Percentiles rank a stretch among this genome's conserved stretches.
Evolutionary conservation across 1,140 invertebrate genomes (phyloP).

Genomic region (Acromyrmex echinatior): DNA sequence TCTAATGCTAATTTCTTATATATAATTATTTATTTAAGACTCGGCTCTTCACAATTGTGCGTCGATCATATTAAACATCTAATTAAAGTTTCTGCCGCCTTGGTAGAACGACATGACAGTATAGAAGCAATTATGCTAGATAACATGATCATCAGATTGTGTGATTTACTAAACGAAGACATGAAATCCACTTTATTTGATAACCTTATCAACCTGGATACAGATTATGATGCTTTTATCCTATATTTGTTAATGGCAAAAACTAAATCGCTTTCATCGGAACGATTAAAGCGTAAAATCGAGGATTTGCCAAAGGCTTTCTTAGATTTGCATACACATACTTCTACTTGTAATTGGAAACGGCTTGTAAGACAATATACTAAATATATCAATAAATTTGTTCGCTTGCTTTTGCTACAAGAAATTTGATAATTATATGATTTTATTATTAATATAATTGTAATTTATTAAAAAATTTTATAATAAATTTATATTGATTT

Average conservation of each 20-base stretch:
- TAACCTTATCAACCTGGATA: constrained; percentile 71
- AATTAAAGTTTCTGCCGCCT: constrained; percentile 73
- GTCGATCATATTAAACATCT: constrained; percentile 78
- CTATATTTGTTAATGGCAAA: constrained; percentile 60
- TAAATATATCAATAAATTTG: not conserved
- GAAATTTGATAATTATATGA: constrained; percentile 7
- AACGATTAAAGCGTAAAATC: constrained; percentile 15
- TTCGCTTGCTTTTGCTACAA: not conserved
- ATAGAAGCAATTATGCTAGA: constrained; percentile 76
- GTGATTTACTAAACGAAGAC: constrained; percentile 75
- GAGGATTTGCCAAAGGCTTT: constrained; percentile 68
- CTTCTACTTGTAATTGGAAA: constrained; percentile 76
- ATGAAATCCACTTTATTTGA: constrained; percentile 70
- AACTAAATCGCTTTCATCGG: constrained; percentile 64
- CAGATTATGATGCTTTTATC: constrained; percentile 61
- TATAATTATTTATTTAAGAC: constrained; percentile 71
- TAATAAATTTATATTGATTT: not conserved
- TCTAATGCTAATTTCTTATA: not conserved
- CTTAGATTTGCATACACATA: constrained; percentile 66
- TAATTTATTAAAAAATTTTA: not conserved
- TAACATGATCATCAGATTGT: constrained; percentile 79
- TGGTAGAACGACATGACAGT: constrained; percentile 71
- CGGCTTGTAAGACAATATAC: constrained; percentile 73
- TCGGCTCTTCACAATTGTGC: constrained; percentile 79
- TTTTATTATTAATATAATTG: not conserved